A percentile compares a stretch with the other conserved stretches of the same genome.
These are phyloP conservation scores for Danionella cerebrum DNA, from an alignment of 2,113 vertebrate species.

Conservation along the genomic window DNA sequence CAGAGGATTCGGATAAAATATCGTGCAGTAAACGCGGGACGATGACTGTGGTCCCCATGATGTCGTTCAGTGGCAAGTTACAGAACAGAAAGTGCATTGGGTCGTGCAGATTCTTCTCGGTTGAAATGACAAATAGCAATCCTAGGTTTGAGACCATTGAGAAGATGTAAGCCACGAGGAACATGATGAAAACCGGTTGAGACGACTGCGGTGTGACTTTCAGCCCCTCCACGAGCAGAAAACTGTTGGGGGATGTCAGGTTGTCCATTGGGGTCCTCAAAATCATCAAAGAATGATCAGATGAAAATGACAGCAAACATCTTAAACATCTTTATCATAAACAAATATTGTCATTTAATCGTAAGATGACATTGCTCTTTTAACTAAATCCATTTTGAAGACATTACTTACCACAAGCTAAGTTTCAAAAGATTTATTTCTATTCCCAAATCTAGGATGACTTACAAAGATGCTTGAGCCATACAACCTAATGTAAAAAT, in stretches of 20 bases:
- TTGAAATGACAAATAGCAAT: conserved; percentile 39
- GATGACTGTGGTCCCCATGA: conserved; percentile 30
- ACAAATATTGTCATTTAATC: too few relatives aligned
- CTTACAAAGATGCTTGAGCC: too few relatives aligned
- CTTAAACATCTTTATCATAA: too few relatives aligned
- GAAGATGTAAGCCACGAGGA: conserved; percentile 47
- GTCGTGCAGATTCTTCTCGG: conserved; percentile 47
- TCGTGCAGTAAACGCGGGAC: conserved; percentile 42
- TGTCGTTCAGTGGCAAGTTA: conserved; percentile 51
- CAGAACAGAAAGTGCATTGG: conserved; percentile 59
- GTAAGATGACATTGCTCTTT: too few relatives aligned
- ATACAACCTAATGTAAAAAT: too few relatives aligned
- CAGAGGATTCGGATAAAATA: neutral
- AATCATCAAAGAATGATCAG: too few relatives aligned
- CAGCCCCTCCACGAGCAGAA: conserved; percentile 47
- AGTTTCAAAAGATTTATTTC: too few relatives aligned
- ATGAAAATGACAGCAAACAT: too few relatives aligned
- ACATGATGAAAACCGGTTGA: conserved; percentile 27
- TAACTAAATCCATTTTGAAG: too few relatives aligned
- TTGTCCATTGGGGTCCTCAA: conserved; percentile 55
- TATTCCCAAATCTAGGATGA: too few relatives aligned
- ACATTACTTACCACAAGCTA: too few relatives aligned
- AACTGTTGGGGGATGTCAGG: neutral
- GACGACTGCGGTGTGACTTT: conserved; percentile 17
- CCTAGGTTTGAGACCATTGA: conserved; percentile 42